Percentiles rank a stretch among this genome's conserved stretches.
Conservation (phyloP, 2,888 invertebrate species). For the Eudemis profundana region DNA sequence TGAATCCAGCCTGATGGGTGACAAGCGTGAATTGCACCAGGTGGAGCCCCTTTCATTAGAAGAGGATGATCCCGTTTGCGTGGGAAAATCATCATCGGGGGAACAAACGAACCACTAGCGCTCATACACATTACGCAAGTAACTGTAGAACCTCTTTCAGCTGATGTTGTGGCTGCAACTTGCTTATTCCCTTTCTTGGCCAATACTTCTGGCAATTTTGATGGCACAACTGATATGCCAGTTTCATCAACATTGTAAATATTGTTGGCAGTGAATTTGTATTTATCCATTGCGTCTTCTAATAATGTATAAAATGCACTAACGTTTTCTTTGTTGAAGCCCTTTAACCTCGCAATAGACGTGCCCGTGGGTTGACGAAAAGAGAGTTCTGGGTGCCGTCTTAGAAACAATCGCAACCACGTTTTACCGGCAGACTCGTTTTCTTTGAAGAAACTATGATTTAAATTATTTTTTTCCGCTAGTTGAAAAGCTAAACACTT, state of each 20-base stretch:
- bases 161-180: background rate
- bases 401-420: conserved; percentile 1
- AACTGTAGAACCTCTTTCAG: background rate
- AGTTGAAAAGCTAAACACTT: background rate
- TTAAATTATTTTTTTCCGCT: background rate
- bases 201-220: background rate
- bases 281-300: background rate
- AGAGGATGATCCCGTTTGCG: background rate
- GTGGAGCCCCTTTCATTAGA: background rate
- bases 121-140: background rate
- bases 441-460: background rate
- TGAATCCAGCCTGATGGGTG: too few species aligned
- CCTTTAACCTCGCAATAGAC: background rate
- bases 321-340: background rate
- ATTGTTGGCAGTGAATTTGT: background rate
- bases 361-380: background rate
- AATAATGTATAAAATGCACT: background rate
- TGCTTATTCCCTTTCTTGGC: background rate
- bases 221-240: background rate
- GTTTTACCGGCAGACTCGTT: background rate
- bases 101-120: background rate
- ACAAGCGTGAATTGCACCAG: background rate
- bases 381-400: conserved; percentile 2
- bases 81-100: background rate
- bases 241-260: conserved; percentile 3